Conservation (phyloP, 2,888 invertebrate species). For the Lasioglossum oenotherae region DNA sequence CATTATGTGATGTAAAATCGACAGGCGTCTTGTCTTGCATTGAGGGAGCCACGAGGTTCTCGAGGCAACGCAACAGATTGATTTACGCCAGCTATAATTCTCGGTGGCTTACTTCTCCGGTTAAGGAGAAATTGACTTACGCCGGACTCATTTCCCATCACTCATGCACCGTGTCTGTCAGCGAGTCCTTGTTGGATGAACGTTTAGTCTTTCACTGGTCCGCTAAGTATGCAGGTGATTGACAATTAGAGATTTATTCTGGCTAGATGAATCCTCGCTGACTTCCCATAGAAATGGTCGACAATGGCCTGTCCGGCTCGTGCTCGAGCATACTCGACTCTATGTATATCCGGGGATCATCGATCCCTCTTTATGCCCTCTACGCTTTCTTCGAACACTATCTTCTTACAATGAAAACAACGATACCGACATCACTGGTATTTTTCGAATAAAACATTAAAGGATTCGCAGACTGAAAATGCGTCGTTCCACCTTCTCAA, state of each 20-base stretch:
- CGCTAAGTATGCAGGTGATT: neutral
- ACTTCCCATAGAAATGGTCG: neutral
- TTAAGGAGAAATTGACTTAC: constrained; percentile 19
- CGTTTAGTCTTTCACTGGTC: neutral
- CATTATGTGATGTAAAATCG: constrained; percentile 18
- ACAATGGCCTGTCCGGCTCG: neutral
- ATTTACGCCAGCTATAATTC: constrained; percentile 20
- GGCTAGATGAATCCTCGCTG: neutral
- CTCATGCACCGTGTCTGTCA: neutral
- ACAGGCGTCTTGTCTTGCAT: constrained; percentile 1
- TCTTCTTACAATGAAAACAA: neutral
- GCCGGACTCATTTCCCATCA: constrained; percentile 18
- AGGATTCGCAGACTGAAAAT: too few species aligned
- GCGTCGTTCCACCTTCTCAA: too few species aligned
- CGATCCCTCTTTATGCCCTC: neutral
- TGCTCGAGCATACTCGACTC: neutral
- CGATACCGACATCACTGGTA: neutral
- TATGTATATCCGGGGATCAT: neutral
- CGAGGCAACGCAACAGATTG: constrained; percentile 9
- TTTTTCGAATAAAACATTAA: neutral
- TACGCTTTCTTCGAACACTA: neutral
- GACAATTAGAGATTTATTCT: constrained; percentile 10
- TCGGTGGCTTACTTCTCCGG: constrained; percentile 21
- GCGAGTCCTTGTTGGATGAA: neutral
- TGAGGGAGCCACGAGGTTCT: constrained; percentile 5